Evolutionary conservation across 1,140 invertebrate species (phyloP).

Genomic region (Drosophila sp.): DNA sequence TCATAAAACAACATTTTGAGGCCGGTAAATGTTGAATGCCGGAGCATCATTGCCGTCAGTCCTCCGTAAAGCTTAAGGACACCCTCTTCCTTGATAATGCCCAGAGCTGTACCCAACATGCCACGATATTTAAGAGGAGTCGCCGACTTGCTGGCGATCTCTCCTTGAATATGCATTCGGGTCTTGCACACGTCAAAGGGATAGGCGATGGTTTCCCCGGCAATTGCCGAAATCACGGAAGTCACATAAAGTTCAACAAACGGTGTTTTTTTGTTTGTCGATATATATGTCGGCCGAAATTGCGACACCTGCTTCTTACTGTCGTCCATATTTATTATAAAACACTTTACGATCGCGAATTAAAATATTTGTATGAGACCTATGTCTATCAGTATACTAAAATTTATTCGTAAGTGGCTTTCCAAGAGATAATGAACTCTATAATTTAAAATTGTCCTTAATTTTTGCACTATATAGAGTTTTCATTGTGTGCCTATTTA

Average conservation of each 20-base stretch:
- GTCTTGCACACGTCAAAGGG: conserved; percentile 51
- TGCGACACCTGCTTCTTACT: neutral
- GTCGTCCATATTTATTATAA: neutral
- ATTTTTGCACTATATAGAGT: too few relatives aligned
- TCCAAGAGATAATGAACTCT: neutral
- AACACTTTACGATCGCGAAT: neutral
- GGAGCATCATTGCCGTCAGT: conserved; percentile 36
- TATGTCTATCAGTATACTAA: neutral
- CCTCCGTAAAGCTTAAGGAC: conserved; percentile 33
- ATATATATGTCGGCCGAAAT: neutral
- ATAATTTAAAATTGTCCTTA: neutral
- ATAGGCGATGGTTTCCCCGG: conserved; percentile 26
- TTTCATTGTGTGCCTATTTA: too few relatives aligned
- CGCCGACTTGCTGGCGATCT: conserved; percentile 17
- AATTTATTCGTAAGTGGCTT: neutral
- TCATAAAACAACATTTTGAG: conserved; percentile 44
- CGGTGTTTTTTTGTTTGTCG: conserved; percentile 28
- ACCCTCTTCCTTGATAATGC: conserved; percentile 39
- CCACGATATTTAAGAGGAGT: conserved; percentile 7
- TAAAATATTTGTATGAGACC: neutral
- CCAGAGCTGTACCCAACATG: conserved; percentile 19
- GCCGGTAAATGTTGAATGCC: conserved; percentile 30
- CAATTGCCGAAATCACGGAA: conserved; percentile 22
- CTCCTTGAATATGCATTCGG: conserved; percentile 45
- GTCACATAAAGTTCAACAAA: conserved; percentile 38